Percentiles rank a stretch among this genome's conserved stretches.
Conservation (phyloP, 2,113 vertebrate genomes). For the Aptenodytes patagonicus region DNA sequence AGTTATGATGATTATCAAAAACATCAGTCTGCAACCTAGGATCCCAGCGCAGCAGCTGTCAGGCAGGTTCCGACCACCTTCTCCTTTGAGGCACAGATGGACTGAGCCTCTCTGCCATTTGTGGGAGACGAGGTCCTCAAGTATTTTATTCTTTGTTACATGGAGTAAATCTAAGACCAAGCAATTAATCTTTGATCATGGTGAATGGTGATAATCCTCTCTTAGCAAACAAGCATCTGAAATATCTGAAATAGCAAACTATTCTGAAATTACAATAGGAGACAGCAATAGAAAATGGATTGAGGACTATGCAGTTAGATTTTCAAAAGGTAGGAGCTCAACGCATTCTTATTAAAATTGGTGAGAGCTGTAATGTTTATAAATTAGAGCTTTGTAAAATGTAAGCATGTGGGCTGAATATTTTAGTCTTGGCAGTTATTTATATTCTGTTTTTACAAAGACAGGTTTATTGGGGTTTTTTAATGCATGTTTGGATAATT, state of each 20-base stretch:
- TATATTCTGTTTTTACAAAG: background rate
- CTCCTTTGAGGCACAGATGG: background rate
- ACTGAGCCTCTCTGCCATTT: background rate
- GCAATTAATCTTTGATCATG: background rate
- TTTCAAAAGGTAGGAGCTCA: background rate
- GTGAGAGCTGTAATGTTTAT: conserved; percentile 29
- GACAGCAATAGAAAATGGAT: background rate
- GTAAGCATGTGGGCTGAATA: conserved; percentile 3
- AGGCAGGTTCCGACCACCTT: background rate
- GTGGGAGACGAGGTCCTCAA: background rate
- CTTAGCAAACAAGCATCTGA: background rate
- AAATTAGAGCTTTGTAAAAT: conserved; percentile 44
- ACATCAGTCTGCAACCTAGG: background rate
- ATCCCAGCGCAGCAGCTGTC: background rate
- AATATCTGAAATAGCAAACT: background rate
- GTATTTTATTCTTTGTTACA: background rate
- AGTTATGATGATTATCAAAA: background rate
- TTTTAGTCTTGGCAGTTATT: conserved; percentile 22
- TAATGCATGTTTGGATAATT: background rate
- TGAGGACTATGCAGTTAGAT: background rate
- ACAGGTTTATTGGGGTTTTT: conserved; percentile 4
- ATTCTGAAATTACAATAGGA: background rate
- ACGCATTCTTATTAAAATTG: conserved; percentile 5
- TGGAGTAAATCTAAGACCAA: background rate
- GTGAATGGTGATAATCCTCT: background rate